phyloP scores from a whole-genome alignment of 2,888 invertebrate genomes.

The Leucozona laternaria region DNA sequence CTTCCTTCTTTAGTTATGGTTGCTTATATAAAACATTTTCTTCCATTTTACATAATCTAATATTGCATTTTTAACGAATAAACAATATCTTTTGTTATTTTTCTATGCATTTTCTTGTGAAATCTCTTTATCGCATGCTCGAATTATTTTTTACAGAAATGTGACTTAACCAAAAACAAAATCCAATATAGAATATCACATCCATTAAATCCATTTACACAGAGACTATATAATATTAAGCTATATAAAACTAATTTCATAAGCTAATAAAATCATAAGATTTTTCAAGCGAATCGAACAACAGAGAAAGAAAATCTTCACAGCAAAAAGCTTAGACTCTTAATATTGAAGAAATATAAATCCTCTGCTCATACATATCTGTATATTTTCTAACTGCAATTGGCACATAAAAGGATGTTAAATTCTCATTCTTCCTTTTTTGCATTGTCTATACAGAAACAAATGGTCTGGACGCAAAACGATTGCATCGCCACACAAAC shows the following conservation, averaged over 20 bases:
- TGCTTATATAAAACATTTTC: too few species aligned
- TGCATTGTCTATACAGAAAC: slow-evolving; percentile 1
- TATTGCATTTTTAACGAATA: neutral
- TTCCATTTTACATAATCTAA: too few species aligned
- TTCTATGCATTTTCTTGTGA: neutral
- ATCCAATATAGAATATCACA: neutral
- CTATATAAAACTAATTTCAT: slow-evolving; percentile 23
- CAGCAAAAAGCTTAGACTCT: slow-evolving; percentile 30
- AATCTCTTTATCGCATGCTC: neutral
- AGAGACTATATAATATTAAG: neutral
- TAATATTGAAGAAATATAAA: slow-evolving; percentile 45
- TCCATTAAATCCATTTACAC: neutral
- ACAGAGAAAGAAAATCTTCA: neutral
- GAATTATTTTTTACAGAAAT: slow-evolving; percentile 9
- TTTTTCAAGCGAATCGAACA: slow-evolving; percentile 18
- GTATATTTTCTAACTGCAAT: slow-evolving; percentile 13
- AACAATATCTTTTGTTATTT: neutral
- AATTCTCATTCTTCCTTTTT: slow-evolving; percentile 27
- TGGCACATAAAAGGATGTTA: slow-evolving; percentile 42
- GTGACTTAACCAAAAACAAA: slow-evolving; percentile 3
- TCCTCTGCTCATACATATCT: neutral
- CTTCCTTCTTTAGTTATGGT: too few species aligned
- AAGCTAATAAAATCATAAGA: slow-evolving; percentile 37
- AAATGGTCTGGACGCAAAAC: slow-evolving; percentile 26
- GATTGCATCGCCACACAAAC: slow-evolving; percentile 7